A percentile compares a stretch with the other conserved stretches of the same genome.
Evolutionary conservation across 1,140 invertebrate genomes (phyloP).

Genomic region (Temnothorax curvispinosus): DNA sequence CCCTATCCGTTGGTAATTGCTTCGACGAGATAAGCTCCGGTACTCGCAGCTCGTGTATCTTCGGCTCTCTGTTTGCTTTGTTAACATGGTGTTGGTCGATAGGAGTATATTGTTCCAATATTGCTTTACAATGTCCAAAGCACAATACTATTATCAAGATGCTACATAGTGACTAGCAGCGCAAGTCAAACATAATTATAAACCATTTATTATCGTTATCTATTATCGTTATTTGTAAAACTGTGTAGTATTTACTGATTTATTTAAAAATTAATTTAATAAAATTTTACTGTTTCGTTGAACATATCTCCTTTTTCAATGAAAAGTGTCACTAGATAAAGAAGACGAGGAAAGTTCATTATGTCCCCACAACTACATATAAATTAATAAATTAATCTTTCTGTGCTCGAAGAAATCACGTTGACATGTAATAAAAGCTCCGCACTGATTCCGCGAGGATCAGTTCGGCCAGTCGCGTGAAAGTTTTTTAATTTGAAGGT

Average conservation of each 20-base stretch:
- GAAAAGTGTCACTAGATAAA: slow-evolving; percentile 43
- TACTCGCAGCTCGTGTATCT: slow-evolving; percentile 52
- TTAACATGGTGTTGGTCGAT: slow-evolving; percentile 55
- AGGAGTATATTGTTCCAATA: slow-evolving; percentile 63
- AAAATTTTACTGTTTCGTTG: neutral
- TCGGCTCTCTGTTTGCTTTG: slow-evolving; percentile 66
- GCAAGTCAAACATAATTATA: neutral
- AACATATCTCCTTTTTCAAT: slow-evolving; percentile 52
- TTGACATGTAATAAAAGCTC: neutral
- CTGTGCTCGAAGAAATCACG: neutral
- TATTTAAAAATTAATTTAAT: neutral
- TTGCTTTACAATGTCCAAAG: slow-evolving; percentile 23
- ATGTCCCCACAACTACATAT: no score
- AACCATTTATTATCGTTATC: neutral
- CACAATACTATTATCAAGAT: slow-evolving; percentile 17
- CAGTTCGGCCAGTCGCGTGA: slow-evolving; percentile 11
- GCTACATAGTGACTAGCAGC: neutral
- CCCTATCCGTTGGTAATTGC: slow-evolving; percentile 77
- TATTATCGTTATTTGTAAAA: neutral
- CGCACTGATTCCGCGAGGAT: neutral
- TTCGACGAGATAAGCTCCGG: slow-evolving; percentile 75
- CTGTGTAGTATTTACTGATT: neutral
- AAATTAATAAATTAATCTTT: slow-evolving; percentile 23
- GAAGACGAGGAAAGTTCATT: slow-evolving; percentile 4
- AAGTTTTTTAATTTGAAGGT: slow-evolving; percentile 44